Evolutionary conservation across 2,888 invertebrate species (phyloP), one percentile per base, ranked within the genome.

Genomic region (Coecobrya sp.): DNA sequence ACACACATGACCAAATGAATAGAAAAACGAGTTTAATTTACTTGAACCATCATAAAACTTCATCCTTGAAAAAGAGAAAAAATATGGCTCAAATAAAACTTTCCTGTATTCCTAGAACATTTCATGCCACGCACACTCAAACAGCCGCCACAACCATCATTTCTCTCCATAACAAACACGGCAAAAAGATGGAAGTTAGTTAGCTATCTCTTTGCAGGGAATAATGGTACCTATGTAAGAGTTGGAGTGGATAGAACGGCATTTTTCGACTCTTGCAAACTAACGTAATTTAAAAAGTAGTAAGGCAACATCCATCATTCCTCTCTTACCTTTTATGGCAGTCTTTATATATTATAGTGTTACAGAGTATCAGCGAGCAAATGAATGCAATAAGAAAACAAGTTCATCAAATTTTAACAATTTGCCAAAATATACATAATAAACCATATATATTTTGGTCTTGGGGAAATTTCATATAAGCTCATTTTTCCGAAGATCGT

Each of bases 1-100:
- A 73, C 25, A 27, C 52, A 55, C 49, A 79, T 25, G 52, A 52
- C 1, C 55, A 30, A 16, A 22, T n/a, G 30, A 49, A 79, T 49
- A 25, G 25, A 45, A 25, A 52, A 87, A 82, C 55, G 36, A 89
- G 89, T 89, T 82, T 82, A 68, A 89, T 89, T 89, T 88, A 81
- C 19, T 81, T 89, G 70, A 89, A 82, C 82, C 42, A 89, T 89
- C 65, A 89, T 89, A 89, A 89, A 89, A 82, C 55, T 89, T 89
- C 82, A 89, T 52, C 89, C 82, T 89, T 89, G 89, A 89, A 84
- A 89, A 82, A 62, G 52, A 82, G 88, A 81, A 89, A 79, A 89
- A 89, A 89, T 82, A 89, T 55, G 89, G 55, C 25, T 70, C 82
- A 82, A 89, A 89, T 89, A 89, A 89, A 82, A 81, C 70, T 89